These are phyloP conservation scores for Sebastes paucispinis DNA, from an alignment of 2,797 vertebrate species.

Conservation along the genomic window DNA sequence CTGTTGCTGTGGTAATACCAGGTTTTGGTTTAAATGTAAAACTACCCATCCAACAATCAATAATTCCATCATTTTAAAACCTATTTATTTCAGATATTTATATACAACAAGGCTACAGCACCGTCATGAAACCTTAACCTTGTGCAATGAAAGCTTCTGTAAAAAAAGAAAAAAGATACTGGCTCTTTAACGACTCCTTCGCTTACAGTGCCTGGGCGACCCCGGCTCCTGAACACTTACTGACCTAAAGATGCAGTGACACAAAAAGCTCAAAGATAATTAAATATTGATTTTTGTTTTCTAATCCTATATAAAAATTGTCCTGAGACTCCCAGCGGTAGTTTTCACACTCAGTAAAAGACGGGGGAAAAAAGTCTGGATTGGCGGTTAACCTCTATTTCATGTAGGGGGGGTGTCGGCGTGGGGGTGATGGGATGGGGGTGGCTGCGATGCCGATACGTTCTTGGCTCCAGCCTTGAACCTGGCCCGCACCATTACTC, in stretches of 20 bases:
- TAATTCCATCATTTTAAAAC: neutral
- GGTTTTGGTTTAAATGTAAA: constrained; percentile 15
- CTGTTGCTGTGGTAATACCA: neutral
- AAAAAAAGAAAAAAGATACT: constrained; percentile 64
- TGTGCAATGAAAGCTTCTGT: constrained; percentile 75
- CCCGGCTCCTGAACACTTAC: constrained; percentile 84
- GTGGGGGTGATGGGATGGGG: constrained; percentile 65
- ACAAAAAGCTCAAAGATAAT: constrained; percentile 99
- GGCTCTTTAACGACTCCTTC: constrained; percentile 89
- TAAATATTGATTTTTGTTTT: constrained; percentile 99
- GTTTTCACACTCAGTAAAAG: constrained; percentile 93
- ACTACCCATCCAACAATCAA: neutral
- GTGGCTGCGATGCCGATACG: constrained; percentile 76
- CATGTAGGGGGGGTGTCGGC: constrained; percentile 69
- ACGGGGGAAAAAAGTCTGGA: constrained; percentile 80
- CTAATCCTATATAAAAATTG: constrained; percentile 99
- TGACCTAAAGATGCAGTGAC: constrained; percentile 97
- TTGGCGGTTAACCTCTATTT: constrained; percentile 88
- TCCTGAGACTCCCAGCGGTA: constrained; percentile 98
- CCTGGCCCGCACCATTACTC: constrained; percentile 83
- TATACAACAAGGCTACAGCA: constrained; percentile 7
- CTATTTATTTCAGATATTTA: neutral
- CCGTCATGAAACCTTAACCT: constrained; percentile 62
- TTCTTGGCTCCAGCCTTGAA: constrained; percentile 85
- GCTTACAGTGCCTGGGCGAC: constrained; percentile 85